A percentile compares a stretch with the other conserved stretches of the same genome.
These are phyloP conservation scores for Sebastes itinus DNA, from an alignment of 2,797 vertebrate species.

Conservation along the genomic window DNA sequence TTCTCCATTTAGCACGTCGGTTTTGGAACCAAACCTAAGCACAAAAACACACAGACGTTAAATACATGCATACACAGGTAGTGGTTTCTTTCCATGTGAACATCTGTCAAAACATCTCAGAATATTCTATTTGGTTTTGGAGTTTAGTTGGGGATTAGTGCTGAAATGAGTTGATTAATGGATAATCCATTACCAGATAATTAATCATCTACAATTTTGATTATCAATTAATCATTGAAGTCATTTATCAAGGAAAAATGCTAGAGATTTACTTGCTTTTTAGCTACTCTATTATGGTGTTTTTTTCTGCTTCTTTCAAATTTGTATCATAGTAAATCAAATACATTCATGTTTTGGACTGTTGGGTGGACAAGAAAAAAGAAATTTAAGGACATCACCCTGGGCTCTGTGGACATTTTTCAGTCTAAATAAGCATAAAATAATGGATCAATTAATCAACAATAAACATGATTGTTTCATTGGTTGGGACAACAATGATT, in stretches of 20 bases:
- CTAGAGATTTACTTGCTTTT: background rate
- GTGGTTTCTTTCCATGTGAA: background rate
- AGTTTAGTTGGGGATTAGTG: background rate
- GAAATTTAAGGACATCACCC: background rate
- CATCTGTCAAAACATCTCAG: background rate
- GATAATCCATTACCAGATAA: background rate
- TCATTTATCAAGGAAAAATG: background rate
- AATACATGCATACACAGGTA: background rate
- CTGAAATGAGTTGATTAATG: background rate
- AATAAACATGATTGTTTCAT: background rate
- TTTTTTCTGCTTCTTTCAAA: background rate
- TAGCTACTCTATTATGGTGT: background rate
- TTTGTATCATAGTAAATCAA: background rate
- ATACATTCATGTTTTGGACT: background rate
- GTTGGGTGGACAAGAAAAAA: background rate
- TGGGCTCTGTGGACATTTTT: background rate
- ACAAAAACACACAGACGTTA: background rate
- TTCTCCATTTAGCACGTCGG: slow-evolving; percentile 97
- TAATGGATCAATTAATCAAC: background rate
- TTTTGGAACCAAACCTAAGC: slow-evolving; percentile 98
- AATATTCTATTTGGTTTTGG: background rate
- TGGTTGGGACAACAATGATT: too few relatives aligned
- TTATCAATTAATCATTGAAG: background rate
- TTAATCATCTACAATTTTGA: background rate
- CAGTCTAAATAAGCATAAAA: background rate